A percentile compares a stretch with the other conserved stretches of the same genome.
Evolutionary conservation across 1,140 invertebrate species (phyloP).

Genomic region (Drosophila auraria): DNA sequence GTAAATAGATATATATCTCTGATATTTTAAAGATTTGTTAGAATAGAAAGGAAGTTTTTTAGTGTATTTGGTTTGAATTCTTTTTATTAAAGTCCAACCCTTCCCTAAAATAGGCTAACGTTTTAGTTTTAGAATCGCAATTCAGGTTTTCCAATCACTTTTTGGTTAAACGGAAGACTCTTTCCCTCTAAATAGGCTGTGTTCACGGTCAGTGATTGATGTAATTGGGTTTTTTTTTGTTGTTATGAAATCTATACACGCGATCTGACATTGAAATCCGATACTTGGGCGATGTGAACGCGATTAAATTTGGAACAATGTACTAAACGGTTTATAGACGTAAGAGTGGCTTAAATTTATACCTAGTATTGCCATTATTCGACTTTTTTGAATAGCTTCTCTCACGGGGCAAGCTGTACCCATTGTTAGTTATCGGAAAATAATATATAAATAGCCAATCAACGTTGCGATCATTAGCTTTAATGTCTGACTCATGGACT

Average conservation of each 20-base stretch:
- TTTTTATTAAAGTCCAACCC: not conserved
- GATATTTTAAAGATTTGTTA: not conserved
- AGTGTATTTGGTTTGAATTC: not conserved
- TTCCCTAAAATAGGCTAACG: not conserved
- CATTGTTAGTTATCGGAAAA: not conserved
- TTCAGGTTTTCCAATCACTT: slow-evolving; percentile 11
- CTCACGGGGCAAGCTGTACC: not conserved
- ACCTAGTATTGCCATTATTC: slow-evolving; percentile 7
- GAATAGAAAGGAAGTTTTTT: not conserved
- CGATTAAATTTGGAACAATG: slow-evolving; percentile 53
- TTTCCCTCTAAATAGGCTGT: slow-evolving; percentile 1
- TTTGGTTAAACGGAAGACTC: not conserved
- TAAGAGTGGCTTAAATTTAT: not conserved
- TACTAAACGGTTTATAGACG: slow-evolving; percentile 31
- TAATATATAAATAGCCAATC: not conserved
- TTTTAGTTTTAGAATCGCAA: not conserved
- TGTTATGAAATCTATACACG: slow-evolving; percentile 62
- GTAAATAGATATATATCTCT: not conserved
- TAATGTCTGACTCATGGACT: not conserved
- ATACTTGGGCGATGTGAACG: slow-evolving; percentile 49
- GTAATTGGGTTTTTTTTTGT: slow-evolving; percentile 54
- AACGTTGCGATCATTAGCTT: not conserved
- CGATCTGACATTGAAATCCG: slow-evolving; percentile 70
- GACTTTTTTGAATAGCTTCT: not conserved
- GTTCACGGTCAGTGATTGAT: slow-evolving; percentile 75